Evolutionary conservation across 64 coral and sea anemone species (phyloP), one percentile per base, ranked within the genome.

Genomic region (Pocillopora damicornis): DNA sequence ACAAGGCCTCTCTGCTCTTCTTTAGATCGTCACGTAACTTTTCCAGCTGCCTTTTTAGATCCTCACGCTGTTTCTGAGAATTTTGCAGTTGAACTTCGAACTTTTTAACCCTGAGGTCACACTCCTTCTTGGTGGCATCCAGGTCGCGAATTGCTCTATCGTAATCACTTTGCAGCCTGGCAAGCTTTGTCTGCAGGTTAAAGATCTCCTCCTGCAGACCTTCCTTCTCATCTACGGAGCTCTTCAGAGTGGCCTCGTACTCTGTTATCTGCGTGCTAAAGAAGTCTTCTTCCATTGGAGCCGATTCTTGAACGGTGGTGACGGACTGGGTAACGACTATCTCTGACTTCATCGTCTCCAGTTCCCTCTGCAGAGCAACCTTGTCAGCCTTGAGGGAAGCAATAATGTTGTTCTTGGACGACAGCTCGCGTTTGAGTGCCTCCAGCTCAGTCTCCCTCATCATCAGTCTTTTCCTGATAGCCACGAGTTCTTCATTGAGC

Each of bases 401-500:
- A 16, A 94, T 98, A 60, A 83, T 90, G 85, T 98, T 91, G 79
- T 98, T 94, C 60, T 98, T 98, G 62, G 88, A 90, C 9, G 77
- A 90, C 22, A 98, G 75, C 83, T 98, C 92, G 65, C 92, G 88
- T 71, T 89, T 68, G 14, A 98, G 92, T 20, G 88, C 77, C 72
- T 98, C 95, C 74, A 94, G 83, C 86, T 98, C 95, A 11, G 92
- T 86, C 62, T 98, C 95, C 34, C 93, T 88, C 63, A 88, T 89
- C 22, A 94, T 34, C 22, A 98, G 95, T 60, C 82, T 82, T 13
- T 89, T 92, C 58, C 90, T 93, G 74, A 98, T 75, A 62, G 88
- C 78, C n/a, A 90, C 87, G 37, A 98, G 89, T 67, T 98, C 95
- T 76, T 98, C 95, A 17, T 38, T 80, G 37, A 82, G 89, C 82